Evolutionary conservation across 2,888 invertebrate species (phyloP).

Genomic region (Scrobipalpa costella): DNA sequence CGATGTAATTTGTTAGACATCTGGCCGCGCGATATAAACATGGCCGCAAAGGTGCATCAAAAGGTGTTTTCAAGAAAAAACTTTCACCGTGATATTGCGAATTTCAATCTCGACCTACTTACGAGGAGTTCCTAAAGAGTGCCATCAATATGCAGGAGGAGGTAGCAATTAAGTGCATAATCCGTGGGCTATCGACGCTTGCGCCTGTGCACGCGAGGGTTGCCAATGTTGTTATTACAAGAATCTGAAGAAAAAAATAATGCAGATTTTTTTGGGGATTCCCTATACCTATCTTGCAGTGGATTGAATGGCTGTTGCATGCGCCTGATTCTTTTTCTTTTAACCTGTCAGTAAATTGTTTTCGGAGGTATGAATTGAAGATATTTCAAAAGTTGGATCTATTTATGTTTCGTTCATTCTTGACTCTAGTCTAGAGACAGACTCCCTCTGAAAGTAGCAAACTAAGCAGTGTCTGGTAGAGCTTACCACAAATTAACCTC

Average conservation of each 20-base stretch:
- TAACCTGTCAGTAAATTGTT: too few relatives aligned
- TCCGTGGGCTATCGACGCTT: slow-evolving; percentile 58
- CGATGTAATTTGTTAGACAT: slow-evolving; percentile 1
- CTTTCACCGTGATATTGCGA: slow-evolving; percentile 30
- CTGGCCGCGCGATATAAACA: slow-evolving; percentile 2
- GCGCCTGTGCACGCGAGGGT: not conserved
- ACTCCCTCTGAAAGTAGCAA: too few relatives aligned
- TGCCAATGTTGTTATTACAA: slow-evolving; percentile 34
- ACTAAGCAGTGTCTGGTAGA: too few relatives aligned
- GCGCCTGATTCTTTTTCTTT: too few relatives aligned
- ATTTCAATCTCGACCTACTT: slow-evolving; percentile 28
- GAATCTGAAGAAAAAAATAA: not conserved
- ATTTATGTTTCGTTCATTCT: too few relatives aligned
- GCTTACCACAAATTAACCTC: too few relatives aligned
- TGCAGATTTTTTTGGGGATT: not conserved
- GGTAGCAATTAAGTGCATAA: slow-evolving; percentile 73
- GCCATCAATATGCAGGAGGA: slow-evolving; percentile 58
- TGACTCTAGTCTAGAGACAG: too few relatives aligned
- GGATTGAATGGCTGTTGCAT: too few relatives aligned
- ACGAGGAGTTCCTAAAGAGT: slow-evolving; percentile 43
- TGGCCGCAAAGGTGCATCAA: not conserved
- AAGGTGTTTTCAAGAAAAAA: slow-evolving; percentile 23
- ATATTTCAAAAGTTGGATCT: too few relatives aligned
- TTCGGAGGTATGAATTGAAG: too few relatives aligned
- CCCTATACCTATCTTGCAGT: too few relatives aligned